phyloP scores from a whole-genome alignment of 2,888 invertebrate genomes.

The Drosophila pseudotalamancana region DNA sequence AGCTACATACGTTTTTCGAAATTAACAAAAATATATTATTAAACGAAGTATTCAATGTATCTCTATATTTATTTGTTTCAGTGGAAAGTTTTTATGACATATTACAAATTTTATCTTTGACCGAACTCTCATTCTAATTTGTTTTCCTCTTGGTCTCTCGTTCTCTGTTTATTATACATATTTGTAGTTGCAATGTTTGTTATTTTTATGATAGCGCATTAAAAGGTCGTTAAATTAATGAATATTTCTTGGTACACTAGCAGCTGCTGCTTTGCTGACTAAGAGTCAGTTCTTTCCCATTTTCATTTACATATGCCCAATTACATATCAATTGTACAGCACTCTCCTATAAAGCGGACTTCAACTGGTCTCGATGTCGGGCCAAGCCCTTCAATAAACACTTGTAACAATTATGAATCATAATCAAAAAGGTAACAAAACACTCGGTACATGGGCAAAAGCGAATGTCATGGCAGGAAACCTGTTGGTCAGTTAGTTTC shows the following conservation, averaged over 20 bases:
- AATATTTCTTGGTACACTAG: background rate
- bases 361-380: slow-evolving; percentile 12
- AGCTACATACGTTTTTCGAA: no score
- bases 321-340: slow-evolving; percentile 66
- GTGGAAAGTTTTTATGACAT: no score
- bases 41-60: no score
- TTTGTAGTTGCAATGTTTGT: no score
- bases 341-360: background rate
- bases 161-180: no score
- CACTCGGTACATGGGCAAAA: slow-evolving; percentile 31
- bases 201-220: no score
- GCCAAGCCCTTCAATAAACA: slow-evolving; percentile 73
- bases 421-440: slow-evolving; percentile 73
- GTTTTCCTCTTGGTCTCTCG: no score
- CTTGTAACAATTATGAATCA: slow-evolving; percentile 76
- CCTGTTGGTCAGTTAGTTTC: slow-evolving; percentile 57
- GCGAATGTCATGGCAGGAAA: slow-evolving; percentile 49
- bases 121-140: no score
- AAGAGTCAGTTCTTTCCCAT: slow-evolving; percentile 62
- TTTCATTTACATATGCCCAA: slow-evolving; percentile 55
- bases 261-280: slow-evolving; percentile 56
- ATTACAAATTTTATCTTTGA: no score
- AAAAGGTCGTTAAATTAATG: no score
- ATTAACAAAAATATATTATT: no score
- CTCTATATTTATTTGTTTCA: no score